phyloP scores from a whole-genome alignment of 2,797 vertebrate species.

The Ceryle rudis region DNA sequence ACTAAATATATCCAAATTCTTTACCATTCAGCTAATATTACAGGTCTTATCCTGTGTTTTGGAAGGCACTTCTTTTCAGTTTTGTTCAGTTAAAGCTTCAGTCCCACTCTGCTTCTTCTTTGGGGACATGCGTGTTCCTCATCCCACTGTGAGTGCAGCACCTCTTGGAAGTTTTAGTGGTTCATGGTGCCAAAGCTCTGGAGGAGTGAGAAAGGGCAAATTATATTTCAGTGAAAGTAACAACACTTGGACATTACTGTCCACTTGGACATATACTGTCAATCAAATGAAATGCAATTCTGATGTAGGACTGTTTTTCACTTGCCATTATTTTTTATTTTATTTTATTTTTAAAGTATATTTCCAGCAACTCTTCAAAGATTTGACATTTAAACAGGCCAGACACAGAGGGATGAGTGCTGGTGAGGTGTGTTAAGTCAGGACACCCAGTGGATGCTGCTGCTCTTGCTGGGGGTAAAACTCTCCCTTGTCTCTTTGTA shows the following conservation, averaged over 20 bases:
- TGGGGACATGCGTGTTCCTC: neutral
- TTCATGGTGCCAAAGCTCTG: neutral
- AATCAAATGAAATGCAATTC: neutral
- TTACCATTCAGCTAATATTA: conserved; percentile 63
- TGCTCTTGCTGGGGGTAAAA: neutral
- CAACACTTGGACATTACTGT: neutral
- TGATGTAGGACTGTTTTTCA: neutral
- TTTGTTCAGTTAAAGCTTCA: conserved; percentile 19
- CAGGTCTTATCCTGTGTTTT: neutral
- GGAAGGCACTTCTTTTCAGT: neutral
- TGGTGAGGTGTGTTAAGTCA: neutral
- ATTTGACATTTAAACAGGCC: neutral
- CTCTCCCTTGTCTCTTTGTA: neutral
- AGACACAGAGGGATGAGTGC: neutral
- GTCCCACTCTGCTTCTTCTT: neutral
- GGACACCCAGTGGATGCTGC: fast-evolving
- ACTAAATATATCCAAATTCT: conserved; percentile 64
- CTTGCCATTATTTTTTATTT: neutral
- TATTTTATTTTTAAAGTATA: neutral
- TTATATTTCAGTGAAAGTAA: neutral
- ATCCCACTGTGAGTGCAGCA: neutral
- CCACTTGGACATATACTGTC: neutral
- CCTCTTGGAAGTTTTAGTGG: neutral
- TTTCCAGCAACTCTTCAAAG: neutral
- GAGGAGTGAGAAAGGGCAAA: neutral